Percentiles rank a stretch among this genome's conserved stretches.
Conservation (phyloP, 1,140 invertebrate genomes). For the Nasonia vitripennis region DNA sequence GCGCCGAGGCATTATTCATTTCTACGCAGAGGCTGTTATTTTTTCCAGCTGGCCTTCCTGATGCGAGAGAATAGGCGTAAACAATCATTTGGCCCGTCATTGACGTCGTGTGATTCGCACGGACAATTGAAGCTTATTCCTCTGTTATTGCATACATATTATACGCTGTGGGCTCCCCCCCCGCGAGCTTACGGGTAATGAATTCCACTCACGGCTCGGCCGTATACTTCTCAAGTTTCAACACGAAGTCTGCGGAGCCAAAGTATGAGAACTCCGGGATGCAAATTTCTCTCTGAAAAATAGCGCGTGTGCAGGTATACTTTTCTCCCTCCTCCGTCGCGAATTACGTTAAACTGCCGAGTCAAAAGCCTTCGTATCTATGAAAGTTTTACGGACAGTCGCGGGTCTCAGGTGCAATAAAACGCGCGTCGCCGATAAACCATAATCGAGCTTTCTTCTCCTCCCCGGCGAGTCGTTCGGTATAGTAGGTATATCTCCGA, state of each 20-base stretch:
- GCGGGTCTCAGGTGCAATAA: not conserved
- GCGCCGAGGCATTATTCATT: not conserved
- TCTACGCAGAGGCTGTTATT: not conserved
- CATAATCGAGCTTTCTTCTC: not conserved
- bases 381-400: constrained; percentile 35
- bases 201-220: not conserved
- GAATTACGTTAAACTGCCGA: not conserved
- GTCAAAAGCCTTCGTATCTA: not conserved
- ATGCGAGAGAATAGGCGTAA: not conserved
- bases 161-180: not conserved
- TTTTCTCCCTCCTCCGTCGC: not conserved
- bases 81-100: not conserved
- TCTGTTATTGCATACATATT: not conserved
- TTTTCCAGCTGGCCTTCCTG: not conserved
- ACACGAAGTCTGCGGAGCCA: not conserved
- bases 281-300: not conserved
- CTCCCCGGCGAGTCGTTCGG: not conserved
- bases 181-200: not conserved
- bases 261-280: not conserved
- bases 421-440: not conserved
- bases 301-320: not conserved
- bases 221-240: not conserved
- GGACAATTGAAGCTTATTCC: not conserved
- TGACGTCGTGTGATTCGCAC: not conserved
- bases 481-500: not conserved